Percentiles rank a stretch among this genome's conserved stretches.
Evolutionary conservation across 2,113 vertebrate genomes (phyloP).

Genomic region (Oncorhynchus masou): DNA sequence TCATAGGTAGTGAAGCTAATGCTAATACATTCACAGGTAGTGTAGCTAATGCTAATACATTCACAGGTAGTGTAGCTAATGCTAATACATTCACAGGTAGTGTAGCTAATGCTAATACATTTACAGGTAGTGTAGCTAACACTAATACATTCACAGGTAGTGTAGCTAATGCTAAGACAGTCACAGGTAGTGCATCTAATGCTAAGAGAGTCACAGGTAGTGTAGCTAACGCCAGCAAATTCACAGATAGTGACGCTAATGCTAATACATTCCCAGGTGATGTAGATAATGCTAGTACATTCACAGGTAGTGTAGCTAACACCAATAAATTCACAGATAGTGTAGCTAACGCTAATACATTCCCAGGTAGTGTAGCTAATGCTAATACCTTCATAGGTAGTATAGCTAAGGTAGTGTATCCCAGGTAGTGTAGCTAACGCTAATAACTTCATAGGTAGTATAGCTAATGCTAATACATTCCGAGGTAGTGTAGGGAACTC

Average conservation of each 20-base stretch:
- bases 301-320: conserved; percentile 4
- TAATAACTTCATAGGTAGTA: too few relatives aligned
- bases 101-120: neutral
- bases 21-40: neutral
- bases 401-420: neutral
- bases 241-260: conserved; percentile 4
- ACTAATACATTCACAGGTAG: too few relatives aligned
- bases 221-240: neutral
- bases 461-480: neutral
- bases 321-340: neutral
- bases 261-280: neutral
- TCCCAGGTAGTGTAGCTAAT: too few relatives aligned
- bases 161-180: neutral
- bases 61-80: too few relatives aligned
- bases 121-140: too few relatives aligned
- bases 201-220: neutral
- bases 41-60: neutral
- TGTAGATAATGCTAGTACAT: neutral
- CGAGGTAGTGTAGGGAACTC: too few relatives aligned
- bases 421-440: too few relatives aligned
- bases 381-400: neutral
- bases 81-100: neutral
- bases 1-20: conserved; percentile 4
- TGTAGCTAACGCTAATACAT: neutral
- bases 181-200: neutral